Conservation (phyloP, 1,140 invertebrate species). For the Theocolax elegans region DNA sequence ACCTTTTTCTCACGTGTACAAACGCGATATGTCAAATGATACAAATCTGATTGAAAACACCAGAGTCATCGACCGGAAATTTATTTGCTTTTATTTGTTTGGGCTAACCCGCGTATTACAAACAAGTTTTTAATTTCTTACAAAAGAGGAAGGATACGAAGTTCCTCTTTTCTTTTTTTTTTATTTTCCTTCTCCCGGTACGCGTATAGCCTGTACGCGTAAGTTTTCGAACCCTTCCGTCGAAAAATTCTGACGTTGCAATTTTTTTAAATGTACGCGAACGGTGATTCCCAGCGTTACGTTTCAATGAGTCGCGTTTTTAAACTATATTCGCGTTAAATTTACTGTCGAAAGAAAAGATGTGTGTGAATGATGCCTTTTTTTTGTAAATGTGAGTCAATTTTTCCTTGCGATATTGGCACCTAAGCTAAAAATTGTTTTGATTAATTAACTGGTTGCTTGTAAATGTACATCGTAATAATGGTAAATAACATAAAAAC, state of each 20-base stretch:
- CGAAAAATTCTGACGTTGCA: conserved; percentile 13
- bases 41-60: conserved; percentile 14
- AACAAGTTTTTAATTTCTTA: conserved; percentile 30
- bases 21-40: background rate
- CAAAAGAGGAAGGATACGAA: background rate
- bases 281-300: background rate
- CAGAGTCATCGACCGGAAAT: conserved; percentile 25
- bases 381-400: too few relatives aligned
- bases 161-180: background rate
- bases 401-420: too few relatives aligned
- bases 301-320: background rate
- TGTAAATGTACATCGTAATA: too few relatives aligned
- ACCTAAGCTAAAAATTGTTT: too few relatives aligned
- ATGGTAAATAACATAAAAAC: too few relatives aligned
- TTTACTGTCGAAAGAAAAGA: too few relatives aligned
- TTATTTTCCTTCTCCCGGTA: background rate
- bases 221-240: background rate
- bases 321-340: too few relatives aligned
- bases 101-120: background rate
- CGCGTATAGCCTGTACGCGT: too few relatives aligned
- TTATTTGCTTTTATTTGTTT: background rate
- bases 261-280: conserved; percentile 1
- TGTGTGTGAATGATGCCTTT: too few relatives aligned
- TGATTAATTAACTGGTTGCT: too few relatives aligned
- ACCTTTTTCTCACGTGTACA: conserved; percentile 18